These are phyloP conservation scores for Calonectris borealis DNA, from an alignment of 2,113 vertebrate genomes.

Conservation along the genomic window DNA sequence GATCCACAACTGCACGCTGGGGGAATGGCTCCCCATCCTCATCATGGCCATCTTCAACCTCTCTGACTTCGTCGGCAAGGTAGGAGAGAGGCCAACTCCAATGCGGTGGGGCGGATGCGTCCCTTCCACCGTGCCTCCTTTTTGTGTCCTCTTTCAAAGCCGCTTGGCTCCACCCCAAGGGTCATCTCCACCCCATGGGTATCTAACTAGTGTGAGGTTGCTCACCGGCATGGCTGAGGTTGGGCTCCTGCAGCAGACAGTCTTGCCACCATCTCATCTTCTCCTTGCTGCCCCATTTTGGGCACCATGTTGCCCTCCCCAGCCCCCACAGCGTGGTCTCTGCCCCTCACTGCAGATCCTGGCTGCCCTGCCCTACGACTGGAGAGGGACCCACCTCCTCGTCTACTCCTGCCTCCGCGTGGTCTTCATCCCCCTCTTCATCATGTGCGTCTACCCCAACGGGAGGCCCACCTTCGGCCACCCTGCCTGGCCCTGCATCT, in stretches of 20 bases:
- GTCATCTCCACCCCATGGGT: neutral
- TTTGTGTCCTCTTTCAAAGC: neutral
- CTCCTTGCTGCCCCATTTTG: neutral
- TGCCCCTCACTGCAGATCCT: constrained; percentile 80
- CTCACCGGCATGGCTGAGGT: fast-evolving
- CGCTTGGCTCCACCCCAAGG: neutral
- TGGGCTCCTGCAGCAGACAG: neutral
- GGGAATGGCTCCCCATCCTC: constrained; percentile 97
- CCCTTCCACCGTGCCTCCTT: neutral
- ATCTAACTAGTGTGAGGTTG: neutral
- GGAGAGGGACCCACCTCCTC: constrained; percentile 89
- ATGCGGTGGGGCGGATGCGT: fast-evolving
- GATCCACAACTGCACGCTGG: constrained; percentile 87
- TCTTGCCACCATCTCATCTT: neutral
- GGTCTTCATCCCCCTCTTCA: constrained; percentile 96
- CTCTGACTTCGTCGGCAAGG: constrained; percentile 97
- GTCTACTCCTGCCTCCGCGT: constrained; percentile 89
- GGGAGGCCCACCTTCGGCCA: constrained; percentile 84
- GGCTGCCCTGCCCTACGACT: constrained; percentile 91
- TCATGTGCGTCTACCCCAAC: constrained; percentile 92
- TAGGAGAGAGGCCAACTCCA: constrained; percentile 45
- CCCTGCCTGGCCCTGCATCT: constrained; percentile 95
- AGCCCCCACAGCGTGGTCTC: fast-evolving
- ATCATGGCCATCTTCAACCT: constrained; percentile 99
- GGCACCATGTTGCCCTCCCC: fast-evolving